Percentiles rank a stretch among this genome's conserved stretches.
Evolutionary conservation across 2,797 vertebrate genomes (phyloP).

Genomic region (Erethizon dorsatum): DNA sequence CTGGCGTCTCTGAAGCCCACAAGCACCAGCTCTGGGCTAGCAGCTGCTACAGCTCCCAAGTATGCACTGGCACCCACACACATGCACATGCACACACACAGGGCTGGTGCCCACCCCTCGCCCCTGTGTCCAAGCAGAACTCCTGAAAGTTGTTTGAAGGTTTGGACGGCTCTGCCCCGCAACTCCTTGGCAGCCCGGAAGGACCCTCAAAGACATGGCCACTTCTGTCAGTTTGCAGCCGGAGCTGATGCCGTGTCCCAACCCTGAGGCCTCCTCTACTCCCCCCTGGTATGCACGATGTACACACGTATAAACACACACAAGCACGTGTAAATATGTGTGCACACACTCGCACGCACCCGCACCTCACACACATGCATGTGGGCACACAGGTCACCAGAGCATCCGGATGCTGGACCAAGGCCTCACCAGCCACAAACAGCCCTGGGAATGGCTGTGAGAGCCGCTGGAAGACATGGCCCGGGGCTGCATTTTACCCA

Average conservation of each 20-base stretch:
- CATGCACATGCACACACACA: background rate
- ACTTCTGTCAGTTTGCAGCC: background rate
- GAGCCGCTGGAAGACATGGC: background rate
- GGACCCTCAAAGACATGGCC: rapidly evolving
- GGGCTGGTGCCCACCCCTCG: background rate
- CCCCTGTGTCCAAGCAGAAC: too few relatives aligned
- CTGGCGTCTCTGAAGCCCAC: background rate
- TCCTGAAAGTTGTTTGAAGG: background rate
- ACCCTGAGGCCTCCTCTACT: too few relatives aligned
- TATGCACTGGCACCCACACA: rapidly evolving
- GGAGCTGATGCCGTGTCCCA: background rate
- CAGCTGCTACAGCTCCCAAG: background rate
- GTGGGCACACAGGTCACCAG: background rate
- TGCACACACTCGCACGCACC: background rate
- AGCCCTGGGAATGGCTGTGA: background rate
- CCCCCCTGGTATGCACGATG: too few relatives aligned
- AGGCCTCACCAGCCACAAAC: rapidly evolving
- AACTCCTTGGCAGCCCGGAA: rapidly evolving
- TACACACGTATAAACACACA: rapidly evolving
- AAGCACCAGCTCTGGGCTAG: too few relatives aligned
- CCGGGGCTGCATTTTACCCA: too few relatives aligned
- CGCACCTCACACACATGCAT: too few relatives aligned
- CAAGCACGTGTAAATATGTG: too few relatives aligned
- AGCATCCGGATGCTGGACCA: rapidly evolving
- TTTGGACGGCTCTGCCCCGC: background rate